Conservation (phyloP, 2,797 vertebrate species). For the Hippopotamyrus pictus region DNA sequence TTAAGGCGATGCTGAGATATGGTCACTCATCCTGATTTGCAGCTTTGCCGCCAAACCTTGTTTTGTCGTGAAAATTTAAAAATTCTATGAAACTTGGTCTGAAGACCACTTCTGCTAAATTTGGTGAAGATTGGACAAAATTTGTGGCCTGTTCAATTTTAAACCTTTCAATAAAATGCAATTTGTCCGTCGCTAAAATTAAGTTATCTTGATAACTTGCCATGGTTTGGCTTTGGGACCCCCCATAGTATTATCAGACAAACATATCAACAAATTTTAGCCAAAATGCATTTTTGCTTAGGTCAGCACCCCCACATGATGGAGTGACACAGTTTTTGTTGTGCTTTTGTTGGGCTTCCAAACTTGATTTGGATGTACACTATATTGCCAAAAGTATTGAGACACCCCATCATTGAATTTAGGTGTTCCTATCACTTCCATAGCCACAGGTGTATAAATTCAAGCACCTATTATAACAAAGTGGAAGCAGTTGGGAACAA, state of each 20-base stretch:
- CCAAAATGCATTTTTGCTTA: neutral
- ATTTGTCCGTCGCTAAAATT: neutral
- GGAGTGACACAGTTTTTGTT: neutral
- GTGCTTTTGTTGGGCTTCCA: neutral
- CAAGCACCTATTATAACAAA: neutral
- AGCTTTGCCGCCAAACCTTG: neutral
- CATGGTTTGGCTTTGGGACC: neutral
- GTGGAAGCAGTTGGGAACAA: neutral
- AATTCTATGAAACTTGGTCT: neutral
- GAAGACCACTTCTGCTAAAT: neutral
- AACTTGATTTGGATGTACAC: neutral
- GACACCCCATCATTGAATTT: neutral
- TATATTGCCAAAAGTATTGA: neutral
- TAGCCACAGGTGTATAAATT: neutral
- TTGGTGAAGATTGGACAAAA: neutral
- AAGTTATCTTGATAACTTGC: neutral
- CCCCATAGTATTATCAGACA: neutral
- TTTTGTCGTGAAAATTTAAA: neutral
- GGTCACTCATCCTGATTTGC: neutral
- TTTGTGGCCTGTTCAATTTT: neutral
- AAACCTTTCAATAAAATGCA: neutral
- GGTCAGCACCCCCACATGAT: neutral
- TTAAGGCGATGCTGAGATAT: neutral
- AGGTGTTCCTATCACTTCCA: neutral
- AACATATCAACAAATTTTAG: neutral